These are phyloP conservation scores for Pseudochirops corinnae DNA, from an alignment of 2,797 vertebrate genomes.

Conservation along the genomic window DNA sequence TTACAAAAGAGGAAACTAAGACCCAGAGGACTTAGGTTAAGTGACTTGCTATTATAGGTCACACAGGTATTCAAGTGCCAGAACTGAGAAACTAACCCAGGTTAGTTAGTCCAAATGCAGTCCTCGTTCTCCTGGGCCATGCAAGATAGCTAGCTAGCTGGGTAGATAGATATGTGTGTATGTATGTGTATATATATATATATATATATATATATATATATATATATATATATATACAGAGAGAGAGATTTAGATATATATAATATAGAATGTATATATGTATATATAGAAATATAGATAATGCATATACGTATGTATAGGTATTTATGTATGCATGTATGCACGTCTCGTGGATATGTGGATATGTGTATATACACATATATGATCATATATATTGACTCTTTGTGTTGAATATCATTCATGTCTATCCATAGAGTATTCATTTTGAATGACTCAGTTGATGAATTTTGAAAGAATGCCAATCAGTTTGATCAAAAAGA, in stretches of 20 bases:
- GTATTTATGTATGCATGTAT: neutral
- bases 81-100: neutral
- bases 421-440: neutral
- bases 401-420: neutral
- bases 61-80: neutral
- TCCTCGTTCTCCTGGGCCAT: neutral
- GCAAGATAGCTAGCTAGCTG: neutral
- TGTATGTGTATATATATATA: no score
- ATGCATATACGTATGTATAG: no score
- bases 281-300: neutral
- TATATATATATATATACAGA: no score
- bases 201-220: no score
- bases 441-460: slow-evolving; percentile 30
- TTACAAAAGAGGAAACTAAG: neutral
- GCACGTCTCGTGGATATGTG: neutral
- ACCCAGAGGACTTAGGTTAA: neutral
- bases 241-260: neutral
- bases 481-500: slow-evolving; percentile 47
- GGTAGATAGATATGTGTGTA: no score
- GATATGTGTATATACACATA: neutral
- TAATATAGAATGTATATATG: neutral
- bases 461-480: slow-evolving; percentile 52
- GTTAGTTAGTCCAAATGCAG: neutral
- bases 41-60: no score
- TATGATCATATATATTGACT: neutral